Conservation (phyloP, 2,888 invertebrate species). For the Drosophila sordidula region DNA sequence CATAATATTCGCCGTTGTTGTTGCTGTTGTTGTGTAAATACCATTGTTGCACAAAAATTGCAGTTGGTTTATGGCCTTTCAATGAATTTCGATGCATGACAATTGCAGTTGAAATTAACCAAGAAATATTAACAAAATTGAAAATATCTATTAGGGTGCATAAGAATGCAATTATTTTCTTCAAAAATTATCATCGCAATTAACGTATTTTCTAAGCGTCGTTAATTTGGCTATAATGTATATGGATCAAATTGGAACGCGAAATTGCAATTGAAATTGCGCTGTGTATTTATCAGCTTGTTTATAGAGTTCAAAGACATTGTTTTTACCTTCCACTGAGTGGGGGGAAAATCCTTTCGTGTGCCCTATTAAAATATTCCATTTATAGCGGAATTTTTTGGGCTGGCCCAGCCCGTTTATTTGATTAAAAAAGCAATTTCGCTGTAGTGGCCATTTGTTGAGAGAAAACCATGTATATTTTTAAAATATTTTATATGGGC, state of each 20-base stretch:
- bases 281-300: slow-evolving; percentile 9
- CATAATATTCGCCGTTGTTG: slow-evolving; percentile 7
- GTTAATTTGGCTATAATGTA: not conserved
- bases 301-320: slow-evolving; percentile 16
- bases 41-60: slow-evolving; percentile 2
- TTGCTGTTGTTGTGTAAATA: slow-evolving; percentile 24
- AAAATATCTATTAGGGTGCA: too few species aligned
- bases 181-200: not conserved
- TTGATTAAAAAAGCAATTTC: slow-evolving; percentile 64
- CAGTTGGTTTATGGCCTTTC: slow-evolving; percentile 29
- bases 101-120: slow-evolving; percentile 4
- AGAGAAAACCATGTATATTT: slow-evolving; percentile 2
- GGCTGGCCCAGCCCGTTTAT: slow-evolving; percentile 31
- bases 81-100: slow-evolving; percentile 29
- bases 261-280: slow-evolving; percentile 1
- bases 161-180: too few species aligned
- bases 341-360: slow-evolving; percentile 1
- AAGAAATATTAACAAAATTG: not conserved
- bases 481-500: not conserved
- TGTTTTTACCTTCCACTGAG: slow-evolving; percentile 19
- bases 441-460: not conserved
- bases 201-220: too few species aligned
- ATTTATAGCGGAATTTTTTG: slow-evolving; percentile 47
- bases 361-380: slow-evolving; percentile 43
- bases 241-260: slow-evolving; percentile 9